Evolutionary conservation across 1,140 invertebrate species (phyloP).

Genomic region (Meloidogyne exigua): DNA sequence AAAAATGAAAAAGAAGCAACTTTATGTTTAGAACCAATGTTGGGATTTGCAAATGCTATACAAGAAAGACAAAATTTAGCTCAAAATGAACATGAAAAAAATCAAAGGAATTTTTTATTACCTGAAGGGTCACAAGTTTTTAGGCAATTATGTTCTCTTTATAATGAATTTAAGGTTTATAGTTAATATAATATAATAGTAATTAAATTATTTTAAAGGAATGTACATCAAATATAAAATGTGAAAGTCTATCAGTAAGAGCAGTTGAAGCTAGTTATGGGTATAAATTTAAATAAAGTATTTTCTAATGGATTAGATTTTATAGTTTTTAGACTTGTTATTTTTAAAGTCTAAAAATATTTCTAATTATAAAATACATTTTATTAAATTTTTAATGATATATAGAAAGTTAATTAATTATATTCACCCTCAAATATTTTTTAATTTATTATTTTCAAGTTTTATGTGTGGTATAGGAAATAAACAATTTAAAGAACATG

Average conservation of each 20-base stretch:
- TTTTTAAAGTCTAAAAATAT: too few relatives aligned
- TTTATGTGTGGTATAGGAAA: constrained; percentile 33
- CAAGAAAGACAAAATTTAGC: constrained; percentile 7
- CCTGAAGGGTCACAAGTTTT: constrained; percentile 23
- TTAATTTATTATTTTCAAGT: neutral
- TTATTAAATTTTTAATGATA: too few relatives aligned
- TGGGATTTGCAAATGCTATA: constrained; percentile 18
- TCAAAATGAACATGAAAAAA: neutral
- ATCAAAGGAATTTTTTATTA: constrained; percentile 16
- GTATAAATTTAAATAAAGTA: neutral
- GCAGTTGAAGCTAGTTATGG: constrained; percentile 33
- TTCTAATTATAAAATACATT: too few relatives aligned
- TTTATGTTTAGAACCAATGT: constrained; percentile 17
- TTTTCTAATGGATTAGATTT: too few relatives aligned
- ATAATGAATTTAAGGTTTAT: constrained; percentile 23
- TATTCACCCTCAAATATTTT: too few relatives aligned
- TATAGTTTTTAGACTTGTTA: too few relatives aligned
- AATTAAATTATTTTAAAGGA: neutral
- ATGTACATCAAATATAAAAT: constrained; percentile 18
- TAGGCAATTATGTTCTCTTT: constrained; percentile 25
- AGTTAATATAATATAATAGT: too few relatives aligned
- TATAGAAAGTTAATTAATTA: too few relatives aligned
- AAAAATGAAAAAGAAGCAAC: constrained; percentile 2
- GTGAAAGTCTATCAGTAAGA: constrained; percentile 19
- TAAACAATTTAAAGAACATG: constrained; percentile 30